A percentile compares a stretch with the other conserved stretches of the same genome.
phyloP scores from a whole-genome alignment of 2,797 vertebrate species.

The Muscicapa comitata region DNA sequence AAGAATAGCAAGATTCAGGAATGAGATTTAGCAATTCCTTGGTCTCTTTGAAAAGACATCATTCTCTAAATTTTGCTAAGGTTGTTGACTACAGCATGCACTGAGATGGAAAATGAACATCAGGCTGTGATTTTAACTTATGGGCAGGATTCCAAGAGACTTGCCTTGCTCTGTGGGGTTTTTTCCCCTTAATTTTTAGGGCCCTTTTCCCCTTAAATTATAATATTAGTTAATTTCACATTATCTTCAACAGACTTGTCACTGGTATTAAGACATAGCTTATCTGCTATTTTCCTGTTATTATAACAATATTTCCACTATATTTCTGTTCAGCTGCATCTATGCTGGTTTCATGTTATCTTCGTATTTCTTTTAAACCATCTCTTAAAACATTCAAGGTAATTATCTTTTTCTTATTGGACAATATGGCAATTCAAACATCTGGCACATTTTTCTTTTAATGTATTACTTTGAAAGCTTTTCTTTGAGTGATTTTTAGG shows the following conservation, averaged over 20 bases:
- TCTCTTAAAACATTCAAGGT: background rate
- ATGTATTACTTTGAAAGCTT: background rate
- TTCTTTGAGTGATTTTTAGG: background rate
- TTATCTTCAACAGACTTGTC: background rate
- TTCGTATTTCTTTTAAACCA: background rate
- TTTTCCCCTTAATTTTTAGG: background rate
- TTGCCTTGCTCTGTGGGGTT: background rate
- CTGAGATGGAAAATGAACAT: background rate
- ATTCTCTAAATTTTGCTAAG: background rate
- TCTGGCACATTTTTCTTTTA: background rate
- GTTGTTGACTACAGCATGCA: background rate
- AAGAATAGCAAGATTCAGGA: background rate
- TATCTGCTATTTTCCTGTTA: background rate
- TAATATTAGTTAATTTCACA: background rate
- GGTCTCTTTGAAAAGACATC: background rate
- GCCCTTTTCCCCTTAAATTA: background rate
- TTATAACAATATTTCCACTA: background rate
- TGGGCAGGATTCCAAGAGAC: background rate
- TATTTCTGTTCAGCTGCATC: background rate
- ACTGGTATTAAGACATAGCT: background rate
- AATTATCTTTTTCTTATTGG: background rate
- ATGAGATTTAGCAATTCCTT: background rate
- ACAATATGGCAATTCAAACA: background rate
- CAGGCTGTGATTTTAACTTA: background rate
- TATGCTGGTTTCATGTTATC: background rate